These are phyloP conservation scores for Acrocephalus arundinaceus DNA, from an alignment of 2,113 vertebrate genomes.

Conservation along the genomic window DNA sequence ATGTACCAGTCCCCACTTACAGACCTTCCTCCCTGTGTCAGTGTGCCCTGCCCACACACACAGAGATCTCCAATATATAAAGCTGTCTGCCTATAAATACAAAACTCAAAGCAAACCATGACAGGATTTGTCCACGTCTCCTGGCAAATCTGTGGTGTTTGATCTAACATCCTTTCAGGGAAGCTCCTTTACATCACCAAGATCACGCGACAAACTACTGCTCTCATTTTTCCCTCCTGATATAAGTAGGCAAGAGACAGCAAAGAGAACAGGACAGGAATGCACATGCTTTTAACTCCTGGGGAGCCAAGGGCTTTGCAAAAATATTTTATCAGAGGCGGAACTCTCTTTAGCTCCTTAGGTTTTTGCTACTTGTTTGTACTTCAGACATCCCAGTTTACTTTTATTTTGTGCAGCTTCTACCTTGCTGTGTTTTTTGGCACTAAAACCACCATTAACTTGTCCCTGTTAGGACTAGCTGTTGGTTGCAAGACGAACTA, in stretches of 20 bases:
- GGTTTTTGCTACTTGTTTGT: background rate
- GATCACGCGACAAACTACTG: background rate
- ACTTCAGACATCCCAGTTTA: background rate
- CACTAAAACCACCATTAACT: background rate
- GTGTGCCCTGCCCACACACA: background rate
- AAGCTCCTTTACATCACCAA: background rate
- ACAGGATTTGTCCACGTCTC: background rate
- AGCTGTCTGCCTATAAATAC: background rate
- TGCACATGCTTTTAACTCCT: background rate
- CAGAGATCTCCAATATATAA: background rate
- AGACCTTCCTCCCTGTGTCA: background rate
- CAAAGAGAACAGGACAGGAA: background rate
- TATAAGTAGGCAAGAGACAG: background rate
- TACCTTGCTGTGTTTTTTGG: background rate
- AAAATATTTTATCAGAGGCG: background rate
- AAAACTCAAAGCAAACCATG: background rate
- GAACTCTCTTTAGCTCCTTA: background rate
- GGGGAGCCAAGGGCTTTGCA: background rate
- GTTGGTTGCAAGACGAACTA: background rate
- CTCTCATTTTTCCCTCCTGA: background rate
- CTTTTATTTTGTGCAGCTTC: background rate
- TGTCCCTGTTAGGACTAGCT: background rate
- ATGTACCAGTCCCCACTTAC: rapidly evolving
- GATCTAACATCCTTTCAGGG: background rate
- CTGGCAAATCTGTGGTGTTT: background rate